These are phyloP conservation scores for Rhabdomys dilectus DNA, from an alignment of 2,113 vertebrate genomes.

Conservation along the genomic window DNA sequence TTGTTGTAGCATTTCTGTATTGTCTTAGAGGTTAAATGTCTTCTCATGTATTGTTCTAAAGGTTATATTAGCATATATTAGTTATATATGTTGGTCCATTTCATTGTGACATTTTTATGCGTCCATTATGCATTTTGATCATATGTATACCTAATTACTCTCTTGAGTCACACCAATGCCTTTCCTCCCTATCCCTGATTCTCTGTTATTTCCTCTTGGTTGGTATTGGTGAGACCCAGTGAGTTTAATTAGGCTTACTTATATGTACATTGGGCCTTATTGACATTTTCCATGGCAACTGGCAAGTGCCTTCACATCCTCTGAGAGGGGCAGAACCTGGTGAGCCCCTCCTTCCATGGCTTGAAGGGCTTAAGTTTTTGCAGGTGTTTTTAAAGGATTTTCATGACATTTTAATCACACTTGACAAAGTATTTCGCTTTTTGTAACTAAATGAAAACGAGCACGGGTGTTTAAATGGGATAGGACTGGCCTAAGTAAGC, in stretches of 20 bases:
- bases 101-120: neutral
- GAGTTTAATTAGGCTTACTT: neutral
- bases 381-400: neutral
- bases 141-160: neutral
- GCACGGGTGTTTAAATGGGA: too few species aligned
- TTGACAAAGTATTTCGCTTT: neutral
- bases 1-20: neutral
- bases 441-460: neutral
- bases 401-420: neutral
- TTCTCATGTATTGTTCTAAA: neutral
- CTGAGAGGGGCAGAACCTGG: neutral
- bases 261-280: neutral
- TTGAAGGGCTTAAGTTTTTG: neutral
- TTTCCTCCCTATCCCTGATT: neutral
- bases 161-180: neutral
- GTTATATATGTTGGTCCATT: neutral
- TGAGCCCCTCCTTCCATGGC: neutral
- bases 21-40: neutral
- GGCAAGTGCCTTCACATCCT: neutral
- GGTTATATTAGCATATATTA: neutral
- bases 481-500: neutral
- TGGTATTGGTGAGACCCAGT: neutral
- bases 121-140: neutral
- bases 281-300: neutral
- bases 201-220: neutral